These are phyloP conservation scores for Lethrus apterus DNA, from an alignment of 1,140 invertebrate species.

Conservation along the genomic window DNA sequence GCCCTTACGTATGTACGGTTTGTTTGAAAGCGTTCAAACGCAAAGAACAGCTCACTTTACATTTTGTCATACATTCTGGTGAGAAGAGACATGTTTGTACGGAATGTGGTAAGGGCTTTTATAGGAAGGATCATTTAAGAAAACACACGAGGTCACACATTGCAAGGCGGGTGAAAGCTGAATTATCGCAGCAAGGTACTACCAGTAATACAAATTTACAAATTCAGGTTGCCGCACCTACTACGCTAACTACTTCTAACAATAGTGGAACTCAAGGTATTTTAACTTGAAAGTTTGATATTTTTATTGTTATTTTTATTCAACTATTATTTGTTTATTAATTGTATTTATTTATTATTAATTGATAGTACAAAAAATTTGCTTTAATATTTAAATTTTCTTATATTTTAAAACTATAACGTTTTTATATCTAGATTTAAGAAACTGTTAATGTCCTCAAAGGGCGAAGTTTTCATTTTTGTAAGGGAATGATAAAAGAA, in stretches of 20 bases:
- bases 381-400: no score
- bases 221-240: constrained; percentile 29
- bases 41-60: constrained; percentile 75
- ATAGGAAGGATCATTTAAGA: constrained; percentile 67
- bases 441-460: no score
- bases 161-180: constrained; percentile 71
- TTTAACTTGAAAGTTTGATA: constrained; percentile 16
- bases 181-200: constrained; percentile 57
- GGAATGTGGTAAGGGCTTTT: constrained; percentile 77
- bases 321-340: constrained; percentile 17
- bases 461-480: no score
- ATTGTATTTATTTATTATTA: constrained; percentile 7
- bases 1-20: constrained; percentile 73
- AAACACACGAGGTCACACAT: constrained; percentile 78
- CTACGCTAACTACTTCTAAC: constrained; percentile 14
- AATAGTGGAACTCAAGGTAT: constrained; percentile 19
- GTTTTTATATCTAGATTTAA: no score
- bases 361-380: constrained; percentile 20
- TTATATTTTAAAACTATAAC: no score
- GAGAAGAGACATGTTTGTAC: constrained; percentile 79
- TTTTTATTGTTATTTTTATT: constrained; percentile 16
- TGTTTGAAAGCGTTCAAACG: constrained; percentile 79
- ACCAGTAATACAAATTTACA: constrained; percentile 24
- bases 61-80: constrained; percentile 79
- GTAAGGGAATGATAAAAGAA: no score